Base-by-base conservation (phyloP, 2,797 vertebrate genomes). In the Argyrosomus regius region DNA sequence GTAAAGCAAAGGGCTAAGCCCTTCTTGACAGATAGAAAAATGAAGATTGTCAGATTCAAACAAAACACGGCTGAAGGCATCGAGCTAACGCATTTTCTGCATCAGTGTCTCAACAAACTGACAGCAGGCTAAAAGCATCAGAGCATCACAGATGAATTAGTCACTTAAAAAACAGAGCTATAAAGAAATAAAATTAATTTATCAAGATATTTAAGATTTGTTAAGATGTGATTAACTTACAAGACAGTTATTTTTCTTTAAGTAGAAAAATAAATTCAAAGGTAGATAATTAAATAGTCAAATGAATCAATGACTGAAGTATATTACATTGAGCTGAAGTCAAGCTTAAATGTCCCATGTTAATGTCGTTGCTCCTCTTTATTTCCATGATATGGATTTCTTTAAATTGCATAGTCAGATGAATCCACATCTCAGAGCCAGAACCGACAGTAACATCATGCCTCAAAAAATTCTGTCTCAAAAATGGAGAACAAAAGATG, bases 401-500 rank as follows among this genome's bases (percentile, higher is more conserved):
- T 93, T 93, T 86, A 92, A 94, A 94, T 95, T 95, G 95, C 95
- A 95, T 95, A 95, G 94, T 94, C 93, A 92, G 89, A 93, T 93
- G 87, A 95, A 92, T 93, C 91, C 92, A 89, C 78, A 75, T 89
- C 82, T 90, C 77, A 70, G 83, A 92, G 87, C 86, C 68, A 72
- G 84, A 81, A 58, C 73, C 17, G 52, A 80, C 84, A 84, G 77
- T 67, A 77, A 80, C 82, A 75, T 83, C 84, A 78, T 85, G 89
- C 83, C 91, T 83, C 84, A 81, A 81, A 72, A 88, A 83, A 78
- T 85, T 93, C 84, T 72, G 84, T 87, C 83, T 87, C 72, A 67
- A 80, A 79, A 85, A 87, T 77, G 84, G 86, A 88, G 85, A 91
- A 90, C 78, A 87, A 87, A 90, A 85, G 79, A 88, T 82, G 84